phyloP scores from a whole-genome alignment of 2,888 invertebrate genomes.

The Scaptomyza parva region DNA sequence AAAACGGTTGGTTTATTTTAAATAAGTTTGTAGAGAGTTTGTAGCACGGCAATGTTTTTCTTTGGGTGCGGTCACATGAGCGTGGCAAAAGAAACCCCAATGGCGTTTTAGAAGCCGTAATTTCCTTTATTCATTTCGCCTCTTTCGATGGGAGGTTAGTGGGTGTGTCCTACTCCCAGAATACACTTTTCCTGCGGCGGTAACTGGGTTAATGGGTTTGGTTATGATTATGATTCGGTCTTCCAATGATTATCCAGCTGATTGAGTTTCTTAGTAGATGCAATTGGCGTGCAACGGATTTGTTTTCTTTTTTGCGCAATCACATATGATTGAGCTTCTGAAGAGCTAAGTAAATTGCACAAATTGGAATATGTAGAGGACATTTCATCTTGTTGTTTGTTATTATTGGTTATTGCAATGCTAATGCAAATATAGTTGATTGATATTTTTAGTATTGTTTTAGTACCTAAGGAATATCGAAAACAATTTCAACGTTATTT shows the following conservation, averaged over 20 bases:
- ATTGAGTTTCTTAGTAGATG: constrained; percentile 43
- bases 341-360: not conserved
- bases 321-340: constrained; percentile 16
- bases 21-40: constrained; percentile 7
- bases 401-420: not conserved
- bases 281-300: constrained; percentile 49
- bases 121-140: constrained; percentile 3
- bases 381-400: not conserved
- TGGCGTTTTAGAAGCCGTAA: constrained; percentile 18
- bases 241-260: constrained; percentile 50
- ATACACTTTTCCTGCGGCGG: constrained; percentile 28
- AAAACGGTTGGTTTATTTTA: constrained; percentile 28
- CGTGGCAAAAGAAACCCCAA: constrained; percentile 16
- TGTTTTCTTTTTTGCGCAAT: constrained; percentile 27
- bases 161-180: constrained; percentile 14
- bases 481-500: too few species aligned
- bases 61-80: constrained; percentile 58
- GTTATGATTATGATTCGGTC: constrained; percentile 63
- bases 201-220: constrained; percentile 69
- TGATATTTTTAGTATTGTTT: too few species aligned
- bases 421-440: too few species aligned
- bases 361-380: not conserved
- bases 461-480: too few species aligned
- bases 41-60: constrained; percentile 21
- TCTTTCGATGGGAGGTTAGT: not conserved